phyloP scores from a whole-genome alignment of 2,888 invertebrate genomes.

The Auanema freiburgensis region DNA sequence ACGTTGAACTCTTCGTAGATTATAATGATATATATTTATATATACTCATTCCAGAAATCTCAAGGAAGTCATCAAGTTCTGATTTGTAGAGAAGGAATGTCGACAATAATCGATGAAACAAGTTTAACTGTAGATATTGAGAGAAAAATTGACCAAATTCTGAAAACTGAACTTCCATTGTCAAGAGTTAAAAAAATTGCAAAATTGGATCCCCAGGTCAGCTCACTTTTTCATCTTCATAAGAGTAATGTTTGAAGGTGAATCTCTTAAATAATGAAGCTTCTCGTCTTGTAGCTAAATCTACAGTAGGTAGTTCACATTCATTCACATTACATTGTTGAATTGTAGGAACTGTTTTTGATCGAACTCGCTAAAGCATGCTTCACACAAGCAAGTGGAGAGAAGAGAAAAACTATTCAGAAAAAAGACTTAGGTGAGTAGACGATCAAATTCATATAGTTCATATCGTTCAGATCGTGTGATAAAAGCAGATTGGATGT shows the following conservation, averaged over 20 bases:
- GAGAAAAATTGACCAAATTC: constrained; percentile 21
- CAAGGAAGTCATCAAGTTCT: no score
- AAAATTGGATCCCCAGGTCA: constrained; percentile 41
- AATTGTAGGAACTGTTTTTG: constrained; percentile 48
- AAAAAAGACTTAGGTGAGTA: constrained; percentile 48
- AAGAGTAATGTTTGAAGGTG: no score
- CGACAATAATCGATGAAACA: no score
- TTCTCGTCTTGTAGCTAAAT: constrained; percentile 4
- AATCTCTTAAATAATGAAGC: background rate
- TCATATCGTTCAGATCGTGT: constrained; percentile 40
- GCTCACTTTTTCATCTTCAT: background rate
- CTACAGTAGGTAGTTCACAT: background rate
- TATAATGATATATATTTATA: no score
- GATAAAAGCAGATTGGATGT: constrained; percentile 41
- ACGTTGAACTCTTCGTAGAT: no score
- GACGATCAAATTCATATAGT: background rate
- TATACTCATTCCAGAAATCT: no score
- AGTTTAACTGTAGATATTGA: constrained; percentile 13
- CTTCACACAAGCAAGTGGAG: constrained; percentile 42
- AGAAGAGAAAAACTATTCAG: constrained; percentile 50
- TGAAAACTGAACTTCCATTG: constrained; percentile 35
- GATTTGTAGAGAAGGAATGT: no score
- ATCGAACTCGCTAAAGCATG: constrained; percentile 44
- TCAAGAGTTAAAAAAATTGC: constrained; percentile 36
- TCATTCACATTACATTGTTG: no score